phyloP scores from a whole-genome alignment of 1,140 invertebrate genomes.

The Trichonephila clavata region DNA sequence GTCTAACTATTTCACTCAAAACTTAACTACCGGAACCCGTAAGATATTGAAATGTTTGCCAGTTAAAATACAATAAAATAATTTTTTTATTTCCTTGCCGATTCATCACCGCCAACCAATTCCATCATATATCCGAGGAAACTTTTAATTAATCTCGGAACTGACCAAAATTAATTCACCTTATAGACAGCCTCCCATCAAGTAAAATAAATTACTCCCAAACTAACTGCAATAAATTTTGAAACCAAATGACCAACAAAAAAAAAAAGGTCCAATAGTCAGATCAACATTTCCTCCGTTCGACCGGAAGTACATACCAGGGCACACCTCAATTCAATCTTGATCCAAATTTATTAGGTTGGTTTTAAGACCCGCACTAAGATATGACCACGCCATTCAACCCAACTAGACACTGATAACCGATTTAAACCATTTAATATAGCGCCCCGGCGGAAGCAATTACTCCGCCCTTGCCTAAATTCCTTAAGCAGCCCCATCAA shows the following conservation, averaged over 20 bases:
- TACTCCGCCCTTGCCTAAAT: conserved; percentile 54
- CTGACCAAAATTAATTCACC: background rate
- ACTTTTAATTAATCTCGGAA: background rate
- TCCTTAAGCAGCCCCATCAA: conserved; percentile 48
- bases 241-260: background rate
- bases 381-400: background rate
- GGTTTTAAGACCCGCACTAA: conserved; percentile 7
- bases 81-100: too few relatives aligned
- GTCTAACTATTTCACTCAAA: too few relatives aligned
- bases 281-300: background rate
- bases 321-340: background rate
- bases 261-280: background rate
- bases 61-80: too few relatives aligned
- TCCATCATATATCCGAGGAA: background rate
- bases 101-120: too few relatives aligned
- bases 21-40: too few relatives aligned
- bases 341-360: conserved; percentile 37
- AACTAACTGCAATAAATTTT: background rate
- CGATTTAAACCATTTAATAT: conserved; percentile 60
- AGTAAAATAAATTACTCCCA: background rate
- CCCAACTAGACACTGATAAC: conserved; percentile 38
- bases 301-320: background rate
- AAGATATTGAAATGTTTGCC: too few relatives aligned
- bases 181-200: background rate
- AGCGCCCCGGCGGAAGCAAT: conserved; percentile 49